phyloP scores from a whole-genome alignment of 2,888 invertebrate genomes.

The Drosophila birchii region DNA sequence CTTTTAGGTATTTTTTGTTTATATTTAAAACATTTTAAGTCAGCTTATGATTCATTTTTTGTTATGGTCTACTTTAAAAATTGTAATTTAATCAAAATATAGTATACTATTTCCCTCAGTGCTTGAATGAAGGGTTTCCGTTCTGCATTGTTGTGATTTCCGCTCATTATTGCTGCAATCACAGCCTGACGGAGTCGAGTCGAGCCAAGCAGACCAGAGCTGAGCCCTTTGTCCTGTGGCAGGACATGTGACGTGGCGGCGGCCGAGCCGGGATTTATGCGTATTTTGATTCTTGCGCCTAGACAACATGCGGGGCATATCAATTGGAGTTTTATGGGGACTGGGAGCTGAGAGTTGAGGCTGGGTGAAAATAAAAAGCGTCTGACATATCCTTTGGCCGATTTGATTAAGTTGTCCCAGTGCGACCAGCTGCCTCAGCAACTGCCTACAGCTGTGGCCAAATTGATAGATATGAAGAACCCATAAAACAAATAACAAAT shows the following conservation, averaged over 20 bases:
- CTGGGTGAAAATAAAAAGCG: slow-evolving; percentile 58
- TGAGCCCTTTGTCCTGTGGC: slow-evolving; percentile 26
- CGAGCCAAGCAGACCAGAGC: background rate
- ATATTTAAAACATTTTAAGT: background rate
- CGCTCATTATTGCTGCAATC: slow-evolving; percentile 77
- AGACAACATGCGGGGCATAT: slow-evolving; percentile 63
- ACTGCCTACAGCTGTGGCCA: slow-evolving; percentile 3
- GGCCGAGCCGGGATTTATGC: slow-evolving; percentile 44
- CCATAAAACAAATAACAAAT: background rate
- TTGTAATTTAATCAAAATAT: too few relatives aligned
- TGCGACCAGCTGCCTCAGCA: slow-evolving; percentile 24
- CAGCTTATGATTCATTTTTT: background rate
- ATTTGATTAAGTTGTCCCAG: slow-evolving; percentile 78
- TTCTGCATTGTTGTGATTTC: slow-evolving; percentile 69
- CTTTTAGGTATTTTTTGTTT: background rate
- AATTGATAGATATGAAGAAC: background rate
- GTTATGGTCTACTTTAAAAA: too few relatives aligned
- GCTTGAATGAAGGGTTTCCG: slow-evolving; percentile 15
- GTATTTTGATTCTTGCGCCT: slow-evolving; percentile 57
- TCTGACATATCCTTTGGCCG: slow-evolving; percentile 62
- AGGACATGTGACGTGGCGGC: slow-evolving; percentile 35
- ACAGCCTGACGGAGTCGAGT: slow-evolving; percentile 62
- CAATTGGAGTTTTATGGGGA: slow-evolving; percentile 51
- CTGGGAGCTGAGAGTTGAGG: background rate
- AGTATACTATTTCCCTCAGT: slow-evolving; percentile 11